These are phyloP conservation scores for Tetragonula carbonaria DNA, from an alignment of 2,888 invertebrate genomes.

Conservation along the genomic window DNA sequence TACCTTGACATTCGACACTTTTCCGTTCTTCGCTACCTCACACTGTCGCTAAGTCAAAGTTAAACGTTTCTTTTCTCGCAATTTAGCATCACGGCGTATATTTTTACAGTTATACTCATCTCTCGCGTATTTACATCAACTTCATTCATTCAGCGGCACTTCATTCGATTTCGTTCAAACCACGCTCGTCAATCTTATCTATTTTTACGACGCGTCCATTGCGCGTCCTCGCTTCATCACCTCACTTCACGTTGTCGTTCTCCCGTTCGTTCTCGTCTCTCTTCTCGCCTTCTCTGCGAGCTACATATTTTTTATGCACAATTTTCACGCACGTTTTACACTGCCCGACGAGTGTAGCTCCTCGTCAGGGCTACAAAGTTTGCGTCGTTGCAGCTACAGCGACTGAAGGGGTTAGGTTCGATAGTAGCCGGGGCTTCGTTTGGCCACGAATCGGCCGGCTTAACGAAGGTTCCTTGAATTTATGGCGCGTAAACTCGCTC, in stretches of 20 bases:
- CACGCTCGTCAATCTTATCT: neutral
- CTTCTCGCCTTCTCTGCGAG: neutral
- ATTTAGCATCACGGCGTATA: too few species aligned
- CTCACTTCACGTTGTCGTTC: neutral
- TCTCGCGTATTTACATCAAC: neutral
- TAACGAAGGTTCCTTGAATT: slow-evolving; percentile 79
- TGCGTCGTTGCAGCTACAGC: neutral
- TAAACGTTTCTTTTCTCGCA: too few species aligned
- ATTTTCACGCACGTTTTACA: slow-evolving; percentile 29
- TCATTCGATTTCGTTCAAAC: neutral
- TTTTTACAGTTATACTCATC: neutral
- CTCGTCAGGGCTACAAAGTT: neutral
- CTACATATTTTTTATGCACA: slow-evolving; percentile 14
- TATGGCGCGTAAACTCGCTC: slow-evolving; percentile 81
- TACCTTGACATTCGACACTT: neutral
- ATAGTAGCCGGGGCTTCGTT: slow-evolving; percentile 44
- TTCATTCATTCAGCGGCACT: rapidly evolving
- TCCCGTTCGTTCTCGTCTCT: neutral
- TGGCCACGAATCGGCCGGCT: slow-evolving; percentile 67
- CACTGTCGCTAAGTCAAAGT: too few species aligned
- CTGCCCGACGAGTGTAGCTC: neutral
- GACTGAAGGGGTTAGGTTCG: slow-evolving; percentile 44
- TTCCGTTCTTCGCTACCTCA: neutral
- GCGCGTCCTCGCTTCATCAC: neutral
- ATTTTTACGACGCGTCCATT: neutral